Evolutionary conservation across 2,888 invertebrate species (phyloP).

Genomic region (Athalia cordata): DNA sequence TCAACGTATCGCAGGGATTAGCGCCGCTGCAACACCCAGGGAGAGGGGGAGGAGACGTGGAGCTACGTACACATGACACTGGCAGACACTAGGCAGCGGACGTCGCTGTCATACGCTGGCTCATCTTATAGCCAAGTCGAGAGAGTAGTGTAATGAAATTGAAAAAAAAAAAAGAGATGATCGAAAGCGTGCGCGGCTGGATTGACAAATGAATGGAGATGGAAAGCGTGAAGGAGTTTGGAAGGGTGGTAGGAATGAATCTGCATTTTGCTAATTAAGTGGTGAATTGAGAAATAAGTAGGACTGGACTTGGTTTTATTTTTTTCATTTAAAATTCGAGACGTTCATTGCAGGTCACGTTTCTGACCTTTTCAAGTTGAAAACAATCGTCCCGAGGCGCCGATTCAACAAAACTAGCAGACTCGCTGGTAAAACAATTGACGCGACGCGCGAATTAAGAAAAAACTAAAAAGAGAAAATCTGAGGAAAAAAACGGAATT

Average conservation of each 20-base stretch:
- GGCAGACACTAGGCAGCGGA: too few relatives aligned
- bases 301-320: too few relatives aligned
- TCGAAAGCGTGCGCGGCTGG: too few relatives aligned
- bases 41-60: not conserved
- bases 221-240: not conserved
- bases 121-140: too few relatives aligned
- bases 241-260: not conserved
- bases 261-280: not conserved
- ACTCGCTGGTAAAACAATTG: not conserved
- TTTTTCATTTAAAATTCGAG: not conserved
- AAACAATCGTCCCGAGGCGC: not conserved
- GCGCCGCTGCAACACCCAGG: not conserved
- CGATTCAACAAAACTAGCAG: not conserved
- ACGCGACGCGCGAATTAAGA: not conserved
- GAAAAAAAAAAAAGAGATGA: not conserved
- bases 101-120: too few relatives aligned
- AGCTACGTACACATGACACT: too few relatives aligned
- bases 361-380: constrained; percentile 16
- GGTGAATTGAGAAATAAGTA: too few relatives aligned
- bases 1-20: not conserved
- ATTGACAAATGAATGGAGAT: too few relatives aligned
- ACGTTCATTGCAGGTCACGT: constrained; percentile 36
- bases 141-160: not conserved
- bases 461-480: constrained; percentile 5
- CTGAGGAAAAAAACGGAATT: not conserved